Base-by-base conservation (phyloP, 1,140 invertebrate species). In the Megalonaias nervosa region DNA sequence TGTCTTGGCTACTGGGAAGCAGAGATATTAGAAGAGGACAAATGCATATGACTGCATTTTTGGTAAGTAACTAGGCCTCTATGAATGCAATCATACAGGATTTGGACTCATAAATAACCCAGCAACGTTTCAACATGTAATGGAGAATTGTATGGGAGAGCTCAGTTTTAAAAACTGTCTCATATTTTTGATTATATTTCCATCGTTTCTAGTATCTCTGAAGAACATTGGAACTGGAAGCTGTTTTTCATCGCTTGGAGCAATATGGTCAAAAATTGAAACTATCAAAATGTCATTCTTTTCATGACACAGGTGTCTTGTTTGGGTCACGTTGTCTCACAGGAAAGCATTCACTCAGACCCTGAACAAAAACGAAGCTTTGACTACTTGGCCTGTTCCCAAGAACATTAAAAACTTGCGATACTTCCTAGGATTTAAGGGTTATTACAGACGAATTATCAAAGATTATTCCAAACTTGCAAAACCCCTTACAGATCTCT, bases 351-450 rank as follows among this genome's bases (percentile, higher is more conserved):
- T 17, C 67, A 77, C 31, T n/a, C 84, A 4, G 81, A 86, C 76
- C 83, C 79, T 11, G 71, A 77, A 13, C 90, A 68, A 82, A 31
- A 75, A 80, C 16, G 74, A n/a, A n/a, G n/a, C n/a, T n/a, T n/a
- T 90, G 19, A 64, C 31, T 15, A 61, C 85, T 15, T 87, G 79
- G 71, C 87, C 87, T 17, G 71, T 31, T 14, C 89, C 88, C 16
- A 80, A 9, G 12, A 86, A 77, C 21, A 38, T 83, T 0, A 81
- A 81, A 38, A 74, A 87, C 23, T 65, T 90, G 0, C 77, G 90
- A 65, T 26, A 83, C 23, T 92, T 93, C 79, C 58, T 93, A 2
- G 92, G 92, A 3, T 80, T 93, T 23, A 74, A 87, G 55, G 88
- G 88, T 62, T 92, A 90, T 74, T 89, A 89, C 75, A 65, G 87